Conservation (phyloP, 1,140 invertebrate species). For the Thaumetopoea pityocampa region DNA sequence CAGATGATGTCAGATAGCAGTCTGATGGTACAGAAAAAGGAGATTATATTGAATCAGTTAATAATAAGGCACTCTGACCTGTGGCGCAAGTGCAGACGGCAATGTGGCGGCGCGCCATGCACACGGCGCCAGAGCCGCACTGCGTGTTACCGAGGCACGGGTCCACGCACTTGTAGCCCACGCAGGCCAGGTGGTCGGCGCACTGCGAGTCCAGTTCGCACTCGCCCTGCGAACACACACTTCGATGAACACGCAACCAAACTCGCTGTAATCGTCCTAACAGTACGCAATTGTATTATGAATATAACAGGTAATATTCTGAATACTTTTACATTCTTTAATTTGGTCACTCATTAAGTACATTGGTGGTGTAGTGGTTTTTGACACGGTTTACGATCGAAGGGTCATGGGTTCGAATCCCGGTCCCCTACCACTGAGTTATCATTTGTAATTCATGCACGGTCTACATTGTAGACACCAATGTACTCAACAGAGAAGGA, state of each 20-base stretch:
- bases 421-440: no score
- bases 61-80: slow-evolving; percentile 79
- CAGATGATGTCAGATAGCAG: background rate
- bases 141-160: slow-evolving; percentile 84
- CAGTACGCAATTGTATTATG: no score
- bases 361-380: no score
- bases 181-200: slow-evolving; percentile 82
- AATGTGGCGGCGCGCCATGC: slow-evolving; percentile 83
- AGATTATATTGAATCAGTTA: background rate
- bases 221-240: slow-evolving; percentile 77
- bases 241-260: slow-evolving; percentile 53
- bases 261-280: no score
- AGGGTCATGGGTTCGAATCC: no score
- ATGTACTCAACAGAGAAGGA: no score
- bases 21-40: background rate
- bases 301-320: no score
- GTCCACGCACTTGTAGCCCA: slow-evolving; percentile 84
- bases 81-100: slow-evolving; percentile 90
- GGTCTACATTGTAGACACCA: no score
- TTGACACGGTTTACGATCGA: no score
- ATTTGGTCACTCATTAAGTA: no score
- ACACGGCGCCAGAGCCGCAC: slow-evolving; percentile 82
- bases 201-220: slow-evolving; percentile 85
- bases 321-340: no score
- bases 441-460: no score